These are phyloP conservation scores for Amazonetta brasiliensis DNA, from an alignment of 2,797 vertebrate species.

Conservation along the genomic window DNA sequence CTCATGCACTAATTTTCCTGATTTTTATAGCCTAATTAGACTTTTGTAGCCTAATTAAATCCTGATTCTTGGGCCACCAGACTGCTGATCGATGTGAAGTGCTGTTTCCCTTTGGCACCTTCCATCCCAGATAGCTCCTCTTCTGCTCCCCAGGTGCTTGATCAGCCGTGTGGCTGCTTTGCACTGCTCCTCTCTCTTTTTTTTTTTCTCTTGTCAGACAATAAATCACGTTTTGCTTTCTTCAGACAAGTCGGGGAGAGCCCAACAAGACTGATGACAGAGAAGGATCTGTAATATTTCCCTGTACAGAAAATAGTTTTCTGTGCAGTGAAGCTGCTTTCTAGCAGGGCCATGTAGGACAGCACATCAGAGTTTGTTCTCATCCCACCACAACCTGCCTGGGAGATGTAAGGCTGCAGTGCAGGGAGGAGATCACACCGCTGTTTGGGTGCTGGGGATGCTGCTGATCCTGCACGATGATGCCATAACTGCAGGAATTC, in stretches of 20 bases:
- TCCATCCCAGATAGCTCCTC: not conserved
- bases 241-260: constrained; percentile 21
- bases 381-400: not conserved
- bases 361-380: not conserved
- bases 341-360: not conserved
- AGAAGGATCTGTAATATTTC: not conserved
- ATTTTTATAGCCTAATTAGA: no score
- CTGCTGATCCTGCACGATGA: not conserved
- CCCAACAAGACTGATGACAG: constrained; percentile 2
- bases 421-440: not conserved
- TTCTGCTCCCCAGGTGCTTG: not conserved
- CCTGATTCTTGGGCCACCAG: not conserved
- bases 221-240: constrained; percentile 18
- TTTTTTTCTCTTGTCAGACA: not conserved
- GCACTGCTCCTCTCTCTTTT: not conserved
- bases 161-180: not conserved
- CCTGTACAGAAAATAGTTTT: not conserved
- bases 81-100: not conserved
- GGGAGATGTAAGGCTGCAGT: not conserved
- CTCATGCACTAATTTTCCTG: not conserved
- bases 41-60: not conserved
- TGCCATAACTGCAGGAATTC: not conserved
- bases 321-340: not conserved
- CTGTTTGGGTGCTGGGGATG: not conserved
- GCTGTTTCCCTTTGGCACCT: not conserved